These are phyloP conservation scores for Iselma pallidipennis DNA, from an alignment of 2,888 invertebrate genomes.

Conservation along the genomic window DNA sequence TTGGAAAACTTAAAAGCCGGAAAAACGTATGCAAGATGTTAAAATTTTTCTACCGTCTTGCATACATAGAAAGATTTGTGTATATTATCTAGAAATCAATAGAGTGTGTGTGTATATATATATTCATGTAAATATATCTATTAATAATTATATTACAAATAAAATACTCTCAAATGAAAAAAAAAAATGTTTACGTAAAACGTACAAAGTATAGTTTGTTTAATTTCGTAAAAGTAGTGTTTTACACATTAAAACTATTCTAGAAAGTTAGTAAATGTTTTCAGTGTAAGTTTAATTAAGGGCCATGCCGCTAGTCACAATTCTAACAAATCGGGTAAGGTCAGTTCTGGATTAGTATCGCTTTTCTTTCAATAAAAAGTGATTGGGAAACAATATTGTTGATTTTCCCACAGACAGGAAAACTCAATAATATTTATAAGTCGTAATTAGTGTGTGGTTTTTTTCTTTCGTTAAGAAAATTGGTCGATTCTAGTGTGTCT, in stretches of 20 bases:
- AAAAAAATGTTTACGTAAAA: constrained; percentile 33
- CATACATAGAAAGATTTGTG: constrained; percentile 26
- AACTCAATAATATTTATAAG: not conserved
- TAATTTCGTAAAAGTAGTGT: constrained; percentile 35
- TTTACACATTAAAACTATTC: constrained; percentile 49
- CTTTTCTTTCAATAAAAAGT: not conserved
- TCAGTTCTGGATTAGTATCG: constrained; percentile 33
- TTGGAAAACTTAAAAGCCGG: not conserved
- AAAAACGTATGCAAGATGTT: not conserved
- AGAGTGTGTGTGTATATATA: not conserved
- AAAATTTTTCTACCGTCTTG: constrained; percentile 22
- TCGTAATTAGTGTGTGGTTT: not conserved
- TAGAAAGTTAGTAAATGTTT: constrained; percentile 45
- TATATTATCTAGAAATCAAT: constrained; percentile 31
- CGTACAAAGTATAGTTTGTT: constrained; percentile 24
- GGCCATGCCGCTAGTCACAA: constrained; percentile 57
- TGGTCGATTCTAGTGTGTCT: not conserved
- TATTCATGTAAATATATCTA: not conserved
- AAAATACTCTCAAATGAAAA: constrained; percentile 2
- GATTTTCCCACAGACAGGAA: not conserved
- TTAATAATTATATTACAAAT: constrained; percentile 4
- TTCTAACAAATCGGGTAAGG: constrained; percentile 51
- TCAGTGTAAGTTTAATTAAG: constrained; percentile 48
- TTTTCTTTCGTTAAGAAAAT: not conserved
- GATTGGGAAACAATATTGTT: not conserved